Evolutionary conservation across 1,140 invertebrate genomes (phyloP).

Genomic region (Parapsyche elsis): DNA sequence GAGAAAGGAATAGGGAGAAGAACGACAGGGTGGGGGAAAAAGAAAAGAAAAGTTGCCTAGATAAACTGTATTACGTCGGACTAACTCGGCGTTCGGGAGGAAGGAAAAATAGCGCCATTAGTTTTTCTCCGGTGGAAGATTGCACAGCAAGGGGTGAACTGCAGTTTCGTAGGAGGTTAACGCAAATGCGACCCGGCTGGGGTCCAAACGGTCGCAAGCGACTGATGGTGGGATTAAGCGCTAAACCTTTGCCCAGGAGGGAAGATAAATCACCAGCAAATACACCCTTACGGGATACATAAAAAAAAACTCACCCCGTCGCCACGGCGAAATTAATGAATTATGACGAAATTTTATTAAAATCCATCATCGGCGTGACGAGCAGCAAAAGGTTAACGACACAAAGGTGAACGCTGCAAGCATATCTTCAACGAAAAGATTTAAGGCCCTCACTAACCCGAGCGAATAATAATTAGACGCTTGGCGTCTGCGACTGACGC

Average conservation of each 20-base stretch:
- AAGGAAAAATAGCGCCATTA: conserved; percentile 34
- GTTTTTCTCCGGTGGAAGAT: conserved; percentile 20
- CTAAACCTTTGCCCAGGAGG: conserved; percentile 8
- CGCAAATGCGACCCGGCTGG: background rate
- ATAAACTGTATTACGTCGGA: conserved; percentile 9
- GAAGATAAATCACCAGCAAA: conserved; percentile 30
- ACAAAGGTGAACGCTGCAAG: background rate
- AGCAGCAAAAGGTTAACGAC: background rate
- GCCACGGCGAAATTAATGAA: conserved; percentile 3
- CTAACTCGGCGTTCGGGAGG: conserved; percentile 10
- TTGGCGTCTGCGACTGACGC: too few species aligned
- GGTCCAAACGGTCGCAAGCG: background rate
- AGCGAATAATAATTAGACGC: too few species aligned
- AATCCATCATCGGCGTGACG: background rate
- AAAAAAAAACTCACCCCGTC: background rate
- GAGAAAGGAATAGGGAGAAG: too few species aligned
- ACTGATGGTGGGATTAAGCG: conserved; percentile 34
- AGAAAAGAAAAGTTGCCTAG: conserved; percentile 12
- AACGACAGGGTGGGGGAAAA: too few species aligned
- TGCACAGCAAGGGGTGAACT: background rate
- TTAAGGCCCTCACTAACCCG: too few species aligned
- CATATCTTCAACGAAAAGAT: background rate
- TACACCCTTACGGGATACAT: background rate
- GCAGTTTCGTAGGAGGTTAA: background rate
- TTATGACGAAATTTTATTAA: conserved; percentile 15